phyloP scores from a whole-genome alignment of 2,797 vertebrate species.

The Platyrinchus mystaceus region DNA sequence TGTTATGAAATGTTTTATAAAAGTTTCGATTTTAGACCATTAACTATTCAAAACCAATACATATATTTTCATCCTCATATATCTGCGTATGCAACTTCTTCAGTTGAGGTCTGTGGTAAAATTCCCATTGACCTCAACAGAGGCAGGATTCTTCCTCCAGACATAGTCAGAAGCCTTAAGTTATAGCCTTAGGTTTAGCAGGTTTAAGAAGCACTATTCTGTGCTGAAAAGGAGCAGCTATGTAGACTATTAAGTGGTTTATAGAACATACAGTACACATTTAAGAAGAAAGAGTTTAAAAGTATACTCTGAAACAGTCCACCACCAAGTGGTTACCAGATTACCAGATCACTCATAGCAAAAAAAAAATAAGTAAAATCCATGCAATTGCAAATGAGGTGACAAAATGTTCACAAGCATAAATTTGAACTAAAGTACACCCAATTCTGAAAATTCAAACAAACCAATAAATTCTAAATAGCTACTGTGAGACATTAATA shows the following conservation, averaged over 20 bases:
- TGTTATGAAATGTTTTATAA: background rate
- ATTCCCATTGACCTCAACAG: background rate
- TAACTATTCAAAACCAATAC: background rate
- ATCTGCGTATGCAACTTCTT: background rate
- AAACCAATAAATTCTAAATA: background rate
- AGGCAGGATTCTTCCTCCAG: background rate
- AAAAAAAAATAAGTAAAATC: background rate
- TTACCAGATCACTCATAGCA: background rate
- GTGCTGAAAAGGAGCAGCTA: background rate
- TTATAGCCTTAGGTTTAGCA: background rate
- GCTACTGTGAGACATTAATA: background rate
- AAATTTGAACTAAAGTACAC: background rate
- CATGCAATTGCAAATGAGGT: background rate
- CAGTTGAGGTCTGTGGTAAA: background rate
- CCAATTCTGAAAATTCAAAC: background rate
- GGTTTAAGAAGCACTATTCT: background rate
- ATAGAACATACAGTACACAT: background rate
- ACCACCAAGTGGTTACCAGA: background rate
- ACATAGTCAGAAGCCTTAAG: background rate
- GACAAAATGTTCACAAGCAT: background rate
- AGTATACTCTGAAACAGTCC: background rate
- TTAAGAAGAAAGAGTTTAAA: background rate
- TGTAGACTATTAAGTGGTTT: background rate
- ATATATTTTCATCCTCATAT: background rate
- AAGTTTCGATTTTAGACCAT: background rate